Conservation (phyloP, 2,888 invertebrate species). For the Odiellus spinosus region DNA sequence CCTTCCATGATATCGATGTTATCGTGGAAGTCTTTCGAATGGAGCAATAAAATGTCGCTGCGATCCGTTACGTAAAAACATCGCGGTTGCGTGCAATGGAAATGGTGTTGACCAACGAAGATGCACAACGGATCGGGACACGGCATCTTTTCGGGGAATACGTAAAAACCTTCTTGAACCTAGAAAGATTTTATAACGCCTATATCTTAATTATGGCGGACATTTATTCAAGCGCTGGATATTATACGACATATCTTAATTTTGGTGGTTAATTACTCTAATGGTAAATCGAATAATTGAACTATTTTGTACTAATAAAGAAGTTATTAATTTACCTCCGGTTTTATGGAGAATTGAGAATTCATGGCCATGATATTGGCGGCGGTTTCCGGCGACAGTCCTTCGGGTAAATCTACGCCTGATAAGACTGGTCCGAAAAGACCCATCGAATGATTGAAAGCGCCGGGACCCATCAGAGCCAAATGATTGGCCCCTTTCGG, state of each 20-base stretch:
- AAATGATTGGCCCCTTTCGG: too few species aligned
- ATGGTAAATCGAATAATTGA: not conserved
- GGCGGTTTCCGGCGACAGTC: too few species aligned
- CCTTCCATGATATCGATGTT: slow-evolving; percentile 64
- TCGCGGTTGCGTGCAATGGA: slow-evolving; percentile 63
- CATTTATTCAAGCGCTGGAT: not conserved
- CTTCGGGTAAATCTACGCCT: too few species aligned
- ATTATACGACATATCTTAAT: not conserved
- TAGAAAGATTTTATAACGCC: slow-evolving; percentile 12
- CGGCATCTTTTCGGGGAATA: slow-evolving; percentile 30
- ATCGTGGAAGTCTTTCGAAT: slow-evolving; percentile 71
- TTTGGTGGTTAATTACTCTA: not conserved
- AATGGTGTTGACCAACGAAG: slow-evolving; percentile 51
- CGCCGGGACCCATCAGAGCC: too few species aligned
- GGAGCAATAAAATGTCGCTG: slow-evolving; percentile 57
- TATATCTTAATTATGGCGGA: not conserved
- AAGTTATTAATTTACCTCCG: not conserved
- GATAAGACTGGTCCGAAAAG: too few species aligned
- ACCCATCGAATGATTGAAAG: too few species aligned
- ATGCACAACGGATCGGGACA: slow-evolving; percentile 63
- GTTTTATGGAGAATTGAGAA: not conserved
- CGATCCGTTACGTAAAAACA: slow-evolving; percentile 71
- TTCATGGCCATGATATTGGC: not conserved
- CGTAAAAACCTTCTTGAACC: slow-evolving; percentile 28
- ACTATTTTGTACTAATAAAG: too few species aligned